phyloP scores from a whole-genome alignment of 2,113 vertebrate species.

The Phaethon lepturus region DNA sequence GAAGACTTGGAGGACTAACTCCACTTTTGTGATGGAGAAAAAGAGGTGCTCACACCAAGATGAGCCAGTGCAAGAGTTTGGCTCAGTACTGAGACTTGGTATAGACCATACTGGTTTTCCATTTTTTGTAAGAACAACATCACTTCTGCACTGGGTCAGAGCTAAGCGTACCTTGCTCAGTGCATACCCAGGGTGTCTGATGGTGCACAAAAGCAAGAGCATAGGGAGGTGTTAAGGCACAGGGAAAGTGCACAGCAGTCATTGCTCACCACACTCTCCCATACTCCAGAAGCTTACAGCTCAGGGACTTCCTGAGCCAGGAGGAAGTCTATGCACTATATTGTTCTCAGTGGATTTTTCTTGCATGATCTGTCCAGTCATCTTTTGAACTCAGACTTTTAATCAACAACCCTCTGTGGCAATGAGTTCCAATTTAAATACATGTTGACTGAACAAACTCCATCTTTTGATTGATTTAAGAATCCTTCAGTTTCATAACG shows the following conservation, averaged over 20 bases:
- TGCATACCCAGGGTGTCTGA: fast-evolving
- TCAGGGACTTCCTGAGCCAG: background rate
- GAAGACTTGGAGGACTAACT: background rate
- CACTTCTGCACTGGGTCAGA: background rate
- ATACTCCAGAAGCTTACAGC: background rate
- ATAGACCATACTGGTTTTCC: background rate
- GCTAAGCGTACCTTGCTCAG: background rate
- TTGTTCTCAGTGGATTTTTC: background rate
- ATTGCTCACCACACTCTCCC: background rate
- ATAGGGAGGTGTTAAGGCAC: background rate
- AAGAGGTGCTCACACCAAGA: background rate
- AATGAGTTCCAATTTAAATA: background rate
- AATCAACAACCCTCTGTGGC: background rate
- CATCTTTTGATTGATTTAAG: background rate
- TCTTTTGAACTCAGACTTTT: background rate
- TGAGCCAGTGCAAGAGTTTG: background rate
- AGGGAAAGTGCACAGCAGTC: background rate
- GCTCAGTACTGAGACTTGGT: background rate
- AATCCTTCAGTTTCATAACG: background rate
- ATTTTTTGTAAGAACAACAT: background rate
- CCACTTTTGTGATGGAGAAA: background rate
- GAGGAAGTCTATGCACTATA: background rate
- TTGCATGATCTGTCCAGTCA: background rate
- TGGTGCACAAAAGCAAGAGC: background rate
- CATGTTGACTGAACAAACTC: background rate